phyloP scores from a whole-genome alignment of 2,888 invertebrate species.

The Creontiades dilutus region DNA sequence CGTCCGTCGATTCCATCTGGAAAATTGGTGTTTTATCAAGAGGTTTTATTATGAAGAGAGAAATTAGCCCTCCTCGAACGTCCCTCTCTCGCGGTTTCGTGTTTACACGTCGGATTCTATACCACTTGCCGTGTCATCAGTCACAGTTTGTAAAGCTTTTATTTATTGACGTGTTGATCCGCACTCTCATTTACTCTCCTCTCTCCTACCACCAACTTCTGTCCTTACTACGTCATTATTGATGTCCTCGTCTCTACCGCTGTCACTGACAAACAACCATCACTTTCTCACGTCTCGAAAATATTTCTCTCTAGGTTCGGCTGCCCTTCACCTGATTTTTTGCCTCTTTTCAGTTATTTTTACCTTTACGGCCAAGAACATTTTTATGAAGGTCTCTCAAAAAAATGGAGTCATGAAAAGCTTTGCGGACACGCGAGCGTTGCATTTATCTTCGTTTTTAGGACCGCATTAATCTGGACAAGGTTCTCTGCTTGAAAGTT shows the following conservation, averaged over 20 bases:
- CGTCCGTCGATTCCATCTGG: too few species aligned
- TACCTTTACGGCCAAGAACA: slow-evolving; percentile 1
- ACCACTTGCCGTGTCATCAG: too few species aligned
- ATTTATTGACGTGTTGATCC: not conserved
- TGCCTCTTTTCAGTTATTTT: not conserved
- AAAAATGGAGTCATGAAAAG: slow-evolving; percentile 15
- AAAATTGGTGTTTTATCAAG: too few species aligned
- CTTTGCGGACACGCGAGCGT: not conserved
- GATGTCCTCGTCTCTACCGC: not conserved
- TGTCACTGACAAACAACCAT: not conserved
- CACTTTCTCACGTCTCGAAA: not conserved
- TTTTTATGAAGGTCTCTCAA: slow-evolving; percentile 11
- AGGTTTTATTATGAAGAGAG: too few species aligned
- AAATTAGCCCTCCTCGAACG: too few species aligned
- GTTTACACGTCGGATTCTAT: too few species aligned
- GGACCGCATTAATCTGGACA: not conserved
- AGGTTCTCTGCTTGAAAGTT: not conserved
- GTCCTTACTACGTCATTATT: not conserved
- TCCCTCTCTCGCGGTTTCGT: too few species aligned
- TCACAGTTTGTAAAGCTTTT: not conserved
- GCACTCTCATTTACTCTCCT: not conserved
- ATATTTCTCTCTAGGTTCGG: too few species aligned
- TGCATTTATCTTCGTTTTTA: slow-evolving; percentile 10
- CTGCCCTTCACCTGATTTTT: not conserved
- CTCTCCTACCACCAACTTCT: not conserved